Percentiles rank a stretch among this genome's conserved stretches.
phyloP scores from a whole-genome alignment of 1,140 invertebrate species.

The Pararge aegeria region DNA sequence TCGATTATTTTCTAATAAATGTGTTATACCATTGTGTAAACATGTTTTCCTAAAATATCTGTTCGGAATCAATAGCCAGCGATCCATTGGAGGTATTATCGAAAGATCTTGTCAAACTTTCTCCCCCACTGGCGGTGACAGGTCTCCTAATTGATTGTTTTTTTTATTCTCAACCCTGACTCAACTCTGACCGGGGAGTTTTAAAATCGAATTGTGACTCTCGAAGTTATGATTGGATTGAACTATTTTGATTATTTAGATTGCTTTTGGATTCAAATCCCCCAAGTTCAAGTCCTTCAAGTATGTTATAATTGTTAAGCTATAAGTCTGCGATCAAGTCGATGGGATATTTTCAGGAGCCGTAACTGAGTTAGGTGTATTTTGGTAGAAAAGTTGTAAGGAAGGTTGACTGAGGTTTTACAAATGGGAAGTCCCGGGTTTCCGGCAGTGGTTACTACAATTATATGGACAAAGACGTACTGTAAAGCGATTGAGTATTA shows the following conservation, averaged over 20 bases:
- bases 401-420: no score
- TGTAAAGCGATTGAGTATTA: no score
- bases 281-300: background rate
- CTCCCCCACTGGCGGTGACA: slow-evolving; percentile 50
- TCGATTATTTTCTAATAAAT: no score
- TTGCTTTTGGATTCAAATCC: background rate
- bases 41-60: background rate
- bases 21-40: background rate
- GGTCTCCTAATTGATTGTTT: slow-evolving; percentile 66
- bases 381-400: no score
- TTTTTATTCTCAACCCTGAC: slow-evolving; percentile 35
- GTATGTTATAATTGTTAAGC: no score
- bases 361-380: no score
- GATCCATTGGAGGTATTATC: slow-evolving; percentile 5
- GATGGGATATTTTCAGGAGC: no score
- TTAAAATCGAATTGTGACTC: slow-evolving; percentile 42
- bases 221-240: slow-evolving; percentile 56
- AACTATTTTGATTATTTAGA: slow-evolving; percentile 13
- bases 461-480: no score
- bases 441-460: no score
- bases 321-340: no score
- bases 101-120: slow-evolving; percentile 24
- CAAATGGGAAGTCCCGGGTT: no score
- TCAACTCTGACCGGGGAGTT: slow-evolving; percentile 37
- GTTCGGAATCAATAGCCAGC: slow-evolving; percentile 4